Conservation (phyloP, 2,113 vertebrate species). For the Ursus arctos region DNA sequence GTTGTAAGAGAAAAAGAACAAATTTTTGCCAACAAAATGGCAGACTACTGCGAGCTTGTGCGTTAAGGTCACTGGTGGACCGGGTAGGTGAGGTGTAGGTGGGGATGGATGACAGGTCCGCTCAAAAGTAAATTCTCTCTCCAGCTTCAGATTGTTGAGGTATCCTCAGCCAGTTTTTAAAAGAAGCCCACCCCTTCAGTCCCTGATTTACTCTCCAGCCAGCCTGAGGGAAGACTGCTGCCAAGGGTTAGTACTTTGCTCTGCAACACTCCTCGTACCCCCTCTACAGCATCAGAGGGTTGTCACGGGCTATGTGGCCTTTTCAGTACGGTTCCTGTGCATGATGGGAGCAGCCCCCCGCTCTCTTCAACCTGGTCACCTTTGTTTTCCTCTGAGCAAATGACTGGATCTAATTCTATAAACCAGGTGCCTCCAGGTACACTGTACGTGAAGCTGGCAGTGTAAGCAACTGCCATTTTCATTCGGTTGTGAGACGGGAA, state of each 20-base stretch:
- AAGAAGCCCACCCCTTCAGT: neutral
- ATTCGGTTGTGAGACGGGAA: neutral
- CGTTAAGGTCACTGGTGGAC: neutral
- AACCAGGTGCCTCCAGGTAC: neutral
- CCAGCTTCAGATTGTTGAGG: neutral
- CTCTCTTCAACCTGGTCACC: neutral
- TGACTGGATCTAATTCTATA: neutral
- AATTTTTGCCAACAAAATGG: neutral
- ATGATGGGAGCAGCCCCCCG: neutral
- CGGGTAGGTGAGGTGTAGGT: too few species aligned
- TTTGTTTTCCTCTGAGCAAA: neutral
- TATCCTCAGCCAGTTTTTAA: neutral
- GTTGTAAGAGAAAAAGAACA: neutral
- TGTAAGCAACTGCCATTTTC: neutral
- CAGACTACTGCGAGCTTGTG: neutral
- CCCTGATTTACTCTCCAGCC: neutral
- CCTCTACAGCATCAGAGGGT: rapidly evolving
- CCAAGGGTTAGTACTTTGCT: neutral
- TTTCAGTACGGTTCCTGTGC: neutral
- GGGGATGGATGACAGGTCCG: neutral
- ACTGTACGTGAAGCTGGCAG: neutral
- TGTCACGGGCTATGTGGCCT: neutral
- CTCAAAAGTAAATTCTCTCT: neutral
- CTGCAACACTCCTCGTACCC: neutral
- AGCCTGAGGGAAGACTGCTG: neutral